Base-by-base conservation (phyloP, 2,797 vertebrate genomes). In the Xerus rutilus region DNA sequence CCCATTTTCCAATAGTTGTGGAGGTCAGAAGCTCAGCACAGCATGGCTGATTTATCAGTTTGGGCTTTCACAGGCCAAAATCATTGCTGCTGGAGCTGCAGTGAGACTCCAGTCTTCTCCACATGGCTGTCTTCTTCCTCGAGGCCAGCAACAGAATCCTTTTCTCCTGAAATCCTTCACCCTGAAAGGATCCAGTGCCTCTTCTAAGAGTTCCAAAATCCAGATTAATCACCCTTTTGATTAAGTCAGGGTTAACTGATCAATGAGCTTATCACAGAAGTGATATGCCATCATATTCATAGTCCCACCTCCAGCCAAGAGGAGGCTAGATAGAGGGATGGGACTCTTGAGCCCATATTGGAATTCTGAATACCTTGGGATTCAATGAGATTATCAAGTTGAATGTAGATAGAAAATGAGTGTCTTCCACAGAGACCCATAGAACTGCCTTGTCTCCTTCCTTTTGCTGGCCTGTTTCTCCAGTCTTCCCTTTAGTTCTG, bases 221-320 rank as follows among this genome's bases (percentile, higher is more conserved):
- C 77, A 67, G 20, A 57, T 7, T 78, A 54, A 83, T n/a, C 11
- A 11, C 17, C 25, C 32, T 62, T 25, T 47, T 30, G 35, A 95
- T 79, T 25, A 94, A 91, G 5, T 94, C 45, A 52, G 7, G 45
- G 57, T 88, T 90, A 92, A 54, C 20, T 83, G 64, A 78, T 91
- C 43, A 88, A 9, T 52, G 65, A 91, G 14, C 52, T 30, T 73
- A 73, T 76, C 20, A 35, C 47, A 88, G 49, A 67, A 35, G n/a
- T 62, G 45, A 64, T 13, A 39, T 3, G 10, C 43, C 45, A 15
- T 32, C 18, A 43, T 28, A 65, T 18, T 91, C 47, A 73, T 32
- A 78, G 35, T 67, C 49, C 49, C 62, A n/a, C 59, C 12, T 84
- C 64, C 3, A 70, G 18, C 83, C 57, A 74, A 83, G 15, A 91